Conservation (phyloP, 1,140 invertebrate species). For the Frieseomelitta varia region DNA sequence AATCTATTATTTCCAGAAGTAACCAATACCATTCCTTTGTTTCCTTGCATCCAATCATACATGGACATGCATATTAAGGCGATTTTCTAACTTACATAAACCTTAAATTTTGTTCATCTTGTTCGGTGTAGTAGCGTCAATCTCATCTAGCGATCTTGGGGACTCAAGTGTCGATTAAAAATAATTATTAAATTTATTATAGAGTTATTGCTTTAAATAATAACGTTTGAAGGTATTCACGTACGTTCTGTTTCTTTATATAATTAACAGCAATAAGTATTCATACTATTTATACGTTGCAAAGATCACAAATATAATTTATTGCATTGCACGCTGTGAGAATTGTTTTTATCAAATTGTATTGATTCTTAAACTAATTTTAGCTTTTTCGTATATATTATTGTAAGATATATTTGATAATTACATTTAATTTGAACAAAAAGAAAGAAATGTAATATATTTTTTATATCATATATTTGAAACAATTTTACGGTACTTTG, state of each 20-base stretch:
- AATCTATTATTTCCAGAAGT: background rate
- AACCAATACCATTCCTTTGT: background rate
- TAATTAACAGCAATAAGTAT: constrained; percentile 13
- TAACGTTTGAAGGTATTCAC: constrained; percentile 33
- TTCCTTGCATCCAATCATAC: constrained; percentile 10
- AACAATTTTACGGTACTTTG: background rate
- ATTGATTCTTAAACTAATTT: background rate
- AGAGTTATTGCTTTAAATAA: constrained; percentile 18
- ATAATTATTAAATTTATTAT: constrained; percentile 41
- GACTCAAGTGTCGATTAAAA: constrained; percentile 5
- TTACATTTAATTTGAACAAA: background rate
- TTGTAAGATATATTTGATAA: background rate
- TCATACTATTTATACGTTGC: background rate
- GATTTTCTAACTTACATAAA: constrained; percentile 20
- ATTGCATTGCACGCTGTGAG: constrained; percentile 15
- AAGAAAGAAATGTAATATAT: background rate
- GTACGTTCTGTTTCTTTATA: constrained; percentile 32
- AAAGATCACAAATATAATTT: background rate
- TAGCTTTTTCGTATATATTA: no score
- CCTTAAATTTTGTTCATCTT: constrained; percentile 31
- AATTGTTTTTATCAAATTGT: constrained; percentile 12
- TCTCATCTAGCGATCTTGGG: constrained; percentile 27
- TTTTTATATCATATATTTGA: background rate
- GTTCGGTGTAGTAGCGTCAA: constrained; percentile 35
- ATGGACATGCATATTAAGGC: constrained; percentile 9